Conservation (phyloP, 2,797 vertebrate genomes). For the Borostomias antarcticus region DNA sequence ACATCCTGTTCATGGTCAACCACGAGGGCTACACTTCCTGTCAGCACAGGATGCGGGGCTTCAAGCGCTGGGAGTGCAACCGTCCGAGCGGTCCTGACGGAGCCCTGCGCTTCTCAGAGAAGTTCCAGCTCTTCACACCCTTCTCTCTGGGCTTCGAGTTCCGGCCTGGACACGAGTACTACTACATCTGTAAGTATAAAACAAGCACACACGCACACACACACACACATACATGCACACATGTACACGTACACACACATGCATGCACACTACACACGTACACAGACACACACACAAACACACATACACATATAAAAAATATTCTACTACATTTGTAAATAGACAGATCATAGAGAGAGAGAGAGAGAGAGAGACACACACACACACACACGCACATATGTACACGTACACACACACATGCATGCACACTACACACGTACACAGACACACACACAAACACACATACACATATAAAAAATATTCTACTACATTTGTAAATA, state of each 20-base stretch:
- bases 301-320: neutral
- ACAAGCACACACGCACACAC: neutral
- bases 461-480: neutral
- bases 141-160: conserved; percentile 98
- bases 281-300: neutral
- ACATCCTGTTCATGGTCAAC: conserved; percentile 97
- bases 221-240: neutral
- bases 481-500: conserved; percentile 97
- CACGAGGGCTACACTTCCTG: conserved; percentile 91
- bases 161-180: conserved; percentile 94
- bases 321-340: conserved; percentile 98
- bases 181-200: conserved; percentile 92
- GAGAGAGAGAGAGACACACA: too few species aligned
- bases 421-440: neutral
- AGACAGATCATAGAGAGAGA: too few species aligned
- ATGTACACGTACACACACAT: neutral
- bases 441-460: neutral
- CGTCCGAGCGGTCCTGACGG: conserved; percentile 89
- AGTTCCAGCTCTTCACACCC: conserved; percentile 98
- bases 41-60: conserved; percentile 91
- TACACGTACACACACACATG: too few species aligned
- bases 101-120: conserved; percentile 95
- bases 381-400: too few species aligned
- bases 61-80: conserved; percentile 98
- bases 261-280: neutral